Percentiles rank a stretch among this genome's conserved stretches.
phyloP scores from a whole-genome alignment of 92 coral and sea anemone genomes.

The Bergia puertoricense region DNA sequence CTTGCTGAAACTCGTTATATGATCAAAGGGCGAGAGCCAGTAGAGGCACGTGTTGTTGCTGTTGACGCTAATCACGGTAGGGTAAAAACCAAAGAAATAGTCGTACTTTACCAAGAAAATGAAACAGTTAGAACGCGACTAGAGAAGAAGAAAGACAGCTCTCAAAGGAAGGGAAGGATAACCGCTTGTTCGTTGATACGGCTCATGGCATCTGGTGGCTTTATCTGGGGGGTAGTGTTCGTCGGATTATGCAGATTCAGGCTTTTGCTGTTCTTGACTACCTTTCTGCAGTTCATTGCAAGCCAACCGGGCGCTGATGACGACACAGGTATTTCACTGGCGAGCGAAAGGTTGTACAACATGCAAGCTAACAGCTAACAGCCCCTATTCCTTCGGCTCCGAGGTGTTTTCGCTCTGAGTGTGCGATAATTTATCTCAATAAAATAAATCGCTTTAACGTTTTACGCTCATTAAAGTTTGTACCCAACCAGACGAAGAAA shows the following conservation, averaged over 20 bases:
- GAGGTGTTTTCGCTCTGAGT: background rate
- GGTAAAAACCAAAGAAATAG: background rate
- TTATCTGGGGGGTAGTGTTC: slow-evolving; percentile 50
- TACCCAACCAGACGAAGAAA: too few relatives aligned
- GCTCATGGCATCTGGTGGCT: slow-evolving; percentile 45
- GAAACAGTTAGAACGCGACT: background rate
- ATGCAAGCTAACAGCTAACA: background rate
- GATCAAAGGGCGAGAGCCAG: background rate
- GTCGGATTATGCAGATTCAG: slow-evolving; percentile 54
- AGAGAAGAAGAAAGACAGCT: background rate
- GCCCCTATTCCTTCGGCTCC: background rate
- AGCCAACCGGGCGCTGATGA: slow-evolving; percentile 43
- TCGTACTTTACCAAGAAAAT: background rate
- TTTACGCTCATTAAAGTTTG: too few relatives aligned
- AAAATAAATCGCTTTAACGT: too few relatives aligned
- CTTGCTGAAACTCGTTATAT: background rate
- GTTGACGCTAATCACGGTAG: background rate
- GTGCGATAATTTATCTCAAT: background rate
- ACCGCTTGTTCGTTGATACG: background rate
- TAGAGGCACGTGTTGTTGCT: background rate
- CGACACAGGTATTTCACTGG: slow-evolving; percentile 46
- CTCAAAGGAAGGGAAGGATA: background rate
- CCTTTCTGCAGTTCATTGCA: slow-evolving; percentile 58
- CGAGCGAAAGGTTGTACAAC: background rate
- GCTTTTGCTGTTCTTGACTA: slow-evolving; percentile 47